Conservation (phyloP, 2,888 invertebrate genomes). For the Euzophera pinguis region DNA sequence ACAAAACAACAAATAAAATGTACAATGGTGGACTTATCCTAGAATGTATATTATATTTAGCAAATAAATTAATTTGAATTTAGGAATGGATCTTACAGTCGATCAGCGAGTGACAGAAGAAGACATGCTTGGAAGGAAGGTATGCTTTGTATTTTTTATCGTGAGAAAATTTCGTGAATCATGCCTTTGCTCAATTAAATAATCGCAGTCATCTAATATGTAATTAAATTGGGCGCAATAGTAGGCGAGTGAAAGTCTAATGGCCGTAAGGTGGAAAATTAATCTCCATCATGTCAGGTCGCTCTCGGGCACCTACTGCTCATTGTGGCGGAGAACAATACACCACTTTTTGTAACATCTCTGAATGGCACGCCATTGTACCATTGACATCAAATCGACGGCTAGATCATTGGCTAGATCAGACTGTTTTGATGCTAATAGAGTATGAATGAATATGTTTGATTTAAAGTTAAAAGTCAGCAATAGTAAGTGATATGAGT, state of each 20-base stretch:
- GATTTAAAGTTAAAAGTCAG: neutral
- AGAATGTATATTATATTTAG: no score
- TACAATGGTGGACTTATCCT: no score
- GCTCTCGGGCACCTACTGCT: constrained; percentile 18
- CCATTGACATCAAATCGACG: constrained; percentile 10
- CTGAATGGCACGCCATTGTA: constrained; percentile 12
- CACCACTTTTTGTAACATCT: constrained; percentile 15
- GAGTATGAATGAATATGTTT: no score
- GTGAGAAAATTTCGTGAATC: no score
- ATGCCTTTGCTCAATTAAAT: neutral
- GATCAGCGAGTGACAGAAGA: no score
- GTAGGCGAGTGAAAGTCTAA: constrained; percentile 22
- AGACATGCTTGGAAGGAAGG: no score
- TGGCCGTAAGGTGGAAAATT: constrained; percentile 27
- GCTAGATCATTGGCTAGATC: neutral
- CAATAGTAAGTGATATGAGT: neutral
- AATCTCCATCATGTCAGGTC: constrained; percentile 28
- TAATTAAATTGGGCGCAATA: constrained; percentile 5
- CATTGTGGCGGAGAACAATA: constrained; percentile 19
- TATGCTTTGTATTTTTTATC: no score
- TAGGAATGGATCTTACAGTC: no score
- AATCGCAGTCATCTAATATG: neutral
- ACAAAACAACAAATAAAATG: no score
- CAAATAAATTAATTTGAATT: no score
- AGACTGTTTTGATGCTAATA: neutral